phyloP scores from a whole-genome alignment of 2,888 invertebrate species.

The Rhamnusium bicolor region DNA sequence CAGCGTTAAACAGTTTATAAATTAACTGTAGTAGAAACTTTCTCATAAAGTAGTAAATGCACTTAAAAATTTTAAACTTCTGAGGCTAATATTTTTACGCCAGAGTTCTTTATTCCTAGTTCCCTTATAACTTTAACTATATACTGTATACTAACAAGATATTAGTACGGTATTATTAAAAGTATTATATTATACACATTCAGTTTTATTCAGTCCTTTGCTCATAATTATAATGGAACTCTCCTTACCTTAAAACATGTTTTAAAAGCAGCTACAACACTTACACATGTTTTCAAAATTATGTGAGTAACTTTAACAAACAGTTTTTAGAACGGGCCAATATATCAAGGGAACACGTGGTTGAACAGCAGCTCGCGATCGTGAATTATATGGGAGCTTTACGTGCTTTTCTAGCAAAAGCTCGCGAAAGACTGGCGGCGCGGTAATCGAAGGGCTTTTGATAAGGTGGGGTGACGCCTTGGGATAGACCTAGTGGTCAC shows the following conservation, averaged over 20 bases:
- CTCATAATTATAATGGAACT: neutral
- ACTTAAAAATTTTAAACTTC: neutral
- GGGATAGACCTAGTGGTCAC: slow-evolving; percentile 62
- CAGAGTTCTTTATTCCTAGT: neutral
- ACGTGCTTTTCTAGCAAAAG: slow-evolving; percentile 62
- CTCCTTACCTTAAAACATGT: slow-evolving; percentile 20
- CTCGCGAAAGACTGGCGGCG: slow-evolving; percentile 66
- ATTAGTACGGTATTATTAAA: too few species aligned
- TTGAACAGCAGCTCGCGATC: slow-evolving; percentile 44
- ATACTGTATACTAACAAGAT: neutral
- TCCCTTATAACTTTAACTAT: neutral
- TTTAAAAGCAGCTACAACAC: slow-evolving; percentile 11
- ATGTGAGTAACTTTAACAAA: slow-evolving; percentile 4
- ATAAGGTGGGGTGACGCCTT: slow-evolving; percentile 65
- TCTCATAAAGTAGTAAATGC: neutral
- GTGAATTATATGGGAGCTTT: slow-evolving; percentile 42
- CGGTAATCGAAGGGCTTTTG: slow-evolving; percentile 63
- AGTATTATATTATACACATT: slow-evolving; percentile 4
- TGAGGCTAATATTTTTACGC: neutral
- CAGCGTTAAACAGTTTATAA: neutral
- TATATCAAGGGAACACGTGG: slow-evolving; percentile 51
- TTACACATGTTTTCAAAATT: slow-evolving; percentile 30
- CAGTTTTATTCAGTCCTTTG: neutral
- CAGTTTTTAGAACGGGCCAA: slow-evolving; percentile 5
- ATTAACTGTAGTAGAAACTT: neutral